Conservation (phyloP, 1,140 invertebrate genomes). For the Drosophila ficusphila region DNA sequence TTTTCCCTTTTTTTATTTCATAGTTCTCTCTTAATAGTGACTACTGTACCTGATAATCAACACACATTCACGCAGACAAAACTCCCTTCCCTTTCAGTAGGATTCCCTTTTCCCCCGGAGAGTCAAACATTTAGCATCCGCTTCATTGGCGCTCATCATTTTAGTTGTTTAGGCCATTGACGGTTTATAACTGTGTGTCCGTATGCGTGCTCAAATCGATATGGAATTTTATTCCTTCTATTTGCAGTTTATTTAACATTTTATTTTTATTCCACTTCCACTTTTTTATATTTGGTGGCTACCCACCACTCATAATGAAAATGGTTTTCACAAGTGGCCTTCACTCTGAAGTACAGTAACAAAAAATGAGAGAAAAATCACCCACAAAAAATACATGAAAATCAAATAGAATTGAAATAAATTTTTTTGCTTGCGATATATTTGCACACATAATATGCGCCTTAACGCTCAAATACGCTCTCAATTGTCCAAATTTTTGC, state of each 20-base stretch:
- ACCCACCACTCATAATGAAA: slow-evolving; percentile 72
- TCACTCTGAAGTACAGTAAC: slow-evolving; percentile 29
- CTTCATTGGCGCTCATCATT: slow-evolving; percentile 78
- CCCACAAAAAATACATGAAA: slow-evolving; percentile 33
- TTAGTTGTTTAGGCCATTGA: slow-evolving; percentile 77
- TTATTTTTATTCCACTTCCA: slow-evolving; percentile 41
- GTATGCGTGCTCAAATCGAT: slow-evolving; percentile 60
- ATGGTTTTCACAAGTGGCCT: slow-evolving; percentile 73
- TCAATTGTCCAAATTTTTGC: slow-evolving; percentile 77
- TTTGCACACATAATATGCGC: slow-evolving; percentile 78
- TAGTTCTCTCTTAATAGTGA: neutral
- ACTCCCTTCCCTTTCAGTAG: neutral
- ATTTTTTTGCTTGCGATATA: slow-evolving; percentile 51
- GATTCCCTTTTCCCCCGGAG: slow-evolving; percentile 4
- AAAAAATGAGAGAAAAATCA: slow-evolving; percentile 33
- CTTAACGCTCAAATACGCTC: slow-evolving; percentile 81
- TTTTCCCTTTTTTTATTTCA: neutral
- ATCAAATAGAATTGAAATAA: slow-evolving; percentile 73
- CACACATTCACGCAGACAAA: slow-evolving; percentile 6
- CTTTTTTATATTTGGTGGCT: slow-evolving; percentile 37
- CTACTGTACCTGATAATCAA: slow-evolving; percentile 38
- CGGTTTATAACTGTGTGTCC: slow-evolving; percentile 4
- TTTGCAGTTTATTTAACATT: slow-evolving; percentile 53
- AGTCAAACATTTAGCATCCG: slow-evolving; percentile 58
- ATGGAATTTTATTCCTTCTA: slow-evolving; percentile 52